Conservation (phyloP, 2,888 invertebrate species). For the Andricus curvator region DNA sequence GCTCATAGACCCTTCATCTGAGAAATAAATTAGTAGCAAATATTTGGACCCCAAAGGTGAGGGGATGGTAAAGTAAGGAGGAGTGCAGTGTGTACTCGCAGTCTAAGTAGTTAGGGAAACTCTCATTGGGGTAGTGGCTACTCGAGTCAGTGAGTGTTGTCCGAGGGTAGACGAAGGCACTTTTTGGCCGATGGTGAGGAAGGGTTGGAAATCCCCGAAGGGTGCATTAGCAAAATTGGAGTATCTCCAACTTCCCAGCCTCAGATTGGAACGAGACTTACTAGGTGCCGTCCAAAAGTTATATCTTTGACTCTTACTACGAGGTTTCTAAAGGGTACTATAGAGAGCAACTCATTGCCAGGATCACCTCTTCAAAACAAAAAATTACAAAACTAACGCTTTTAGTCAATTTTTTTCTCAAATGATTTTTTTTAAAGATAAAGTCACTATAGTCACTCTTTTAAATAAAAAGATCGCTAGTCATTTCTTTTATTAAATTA, state of each 20-base stretch:
- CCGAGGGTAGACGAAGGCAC: conserved; percentile 40
- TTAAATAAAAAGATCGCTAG: too few relatives aligned
- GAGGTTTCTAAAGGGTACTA: conserved; percentile 47
- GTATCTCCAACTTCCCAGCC: conserved; percentile 69
- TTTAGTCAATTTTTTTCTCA: too few relatives aligned
- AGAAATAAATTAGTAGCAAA: conserved; percentile 36
- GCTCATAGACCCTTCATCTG: neutral
- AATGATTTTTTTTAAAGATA: too few relatives aligned
- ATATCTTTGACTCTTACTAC: conserved; percentile 41
- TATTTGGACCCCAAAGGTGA: conserved; percentile 18
- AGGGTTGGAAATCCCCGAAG: conserved; percentile 21
- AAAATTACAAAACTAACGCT: neutral
- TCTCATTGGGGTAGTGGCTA: conserved; percentile 34
- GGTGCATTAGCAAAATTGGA: conserved; percentile 76
- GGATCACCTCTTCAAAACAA: neutral
- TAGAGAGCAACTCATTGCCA: conserved; percentile 48
- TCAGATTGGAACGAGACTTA: conserved; percentile 58
- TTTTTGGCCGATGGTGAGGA: conserved; percentile 34
- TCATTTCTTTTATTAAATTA: too few relatives aligned
- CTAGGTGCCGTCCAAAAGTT: conserved; percentile 51
- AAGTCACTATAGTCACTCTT: too few relatives aligned
- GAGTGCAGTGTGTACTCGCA: conserved; percentile 27
- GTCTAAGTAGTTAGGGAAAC: conserved; percentile 40
- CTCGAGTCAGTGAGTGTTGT: conserved; percentile 32
- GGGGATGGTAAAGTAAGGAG: conserved; percentile 17